Conservation (phyloP, 2,797 vertebrate species). For the Cirrhinus molitorella region DNA sequence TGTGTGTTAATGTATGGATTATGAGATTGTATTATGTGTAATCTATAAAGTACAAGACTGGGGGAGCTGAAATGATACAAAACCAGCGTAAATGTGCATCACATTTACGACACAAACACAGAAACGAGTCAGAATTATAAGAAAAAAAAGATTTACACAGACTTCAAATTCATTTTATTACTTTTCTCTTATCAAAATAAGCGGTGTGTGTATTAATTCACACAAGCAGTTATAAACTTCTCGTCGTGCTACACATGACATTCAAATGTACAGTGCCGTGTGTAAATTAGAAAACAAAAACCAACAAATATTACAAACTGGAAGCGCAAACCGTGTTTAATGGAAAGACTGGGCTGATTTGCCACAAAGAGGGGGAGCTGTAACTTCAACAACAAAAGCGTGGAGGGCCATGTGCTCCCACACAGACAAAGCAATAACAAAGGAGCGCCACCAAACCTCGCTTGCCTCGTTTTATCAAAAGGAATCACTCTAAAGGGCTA, state of each 20-base stretch:
- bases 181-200: background rate
- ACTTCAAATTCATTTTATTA: background rate
- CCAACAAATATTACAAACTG: background rate
- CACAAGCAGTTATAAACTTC: background rate
- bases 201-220: background rate
- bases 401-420: conserved; percentile 93
- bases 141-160: background rate
- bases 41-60: background rate
- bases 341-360: background rate
- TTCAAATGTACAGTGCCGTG: background rate
- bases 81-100: background rate
- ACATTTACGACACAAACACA: background rate
- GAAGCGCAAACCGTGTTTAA: conserved; percentile 3
- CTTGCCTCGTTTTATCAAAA: background rate
- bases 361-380: conserved; percentile 76
- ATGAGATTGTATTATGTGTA: background rate
- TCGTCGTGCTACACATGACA: background rate
- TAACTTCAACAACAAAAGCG: conserved; percentile 85
- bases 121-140: background rate
- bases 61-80: background rate
- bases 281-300: background rate
- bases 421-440: conserved; percentile 99
- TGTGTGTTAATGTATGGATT: background rate
- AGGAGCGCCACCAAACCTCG: conserved; percentile 68
- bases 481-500: background rate